These are phyloP conservation scores for Apis mellifera DNA, from an alignment of 1,140 invertebrate genomes.

Conservation along the genomic window DNA sequence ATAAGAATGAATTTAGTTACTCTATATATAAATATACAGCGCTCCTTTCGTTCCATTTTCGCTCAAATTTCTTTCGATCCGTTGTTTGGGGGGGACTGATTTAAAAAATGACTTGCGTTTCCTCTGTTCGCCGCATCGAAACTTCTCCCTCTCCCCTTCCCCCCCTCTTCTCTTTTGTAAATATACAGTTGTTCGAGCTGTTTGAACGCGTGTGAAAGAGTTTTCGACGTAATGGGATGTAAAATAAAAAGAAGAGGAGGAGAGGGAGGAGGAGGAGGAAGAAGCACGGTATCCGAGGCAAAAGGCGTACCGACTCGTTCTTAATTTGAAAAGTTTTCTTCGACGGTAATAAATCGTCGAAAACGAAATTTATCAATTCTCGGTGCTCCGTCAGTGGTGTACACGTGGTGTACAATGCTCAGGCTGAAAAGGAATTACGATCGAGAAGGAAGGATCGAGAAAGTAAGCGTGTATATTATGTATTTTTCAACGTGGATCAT, in stretches of 20 bases:
- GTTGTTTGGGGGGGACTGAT: background rate
- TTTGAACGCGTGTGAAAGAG: background rate
- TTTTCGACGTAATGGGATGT: background rate
- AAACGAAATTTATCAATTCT: constrained; percentile 23
- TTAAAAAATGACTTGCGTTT: constrained; percentile 11
- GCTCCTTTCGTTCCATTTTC: background rate
- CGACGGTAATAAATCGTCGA: background rate
- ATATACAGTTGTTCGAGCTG: background rate
- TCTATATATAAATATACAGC: no score
- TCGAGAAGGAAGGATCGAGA: constrained; percentile 7
- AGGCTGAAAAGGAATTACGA: constrained; percentile 4
- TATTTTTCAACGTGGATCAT: constrained; percentile 25
- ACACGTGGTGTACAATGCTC: background rate
- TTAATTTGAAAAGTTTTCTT: background rate
- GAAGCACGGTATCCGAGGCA: background rate
- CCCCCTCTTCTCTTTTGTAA: background rate
- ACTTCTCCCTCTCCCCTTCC: background rate
- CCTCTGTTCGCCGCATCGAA: background rate
- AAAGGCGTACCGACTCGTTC: background rate
- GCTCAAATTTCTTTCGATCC: no score
- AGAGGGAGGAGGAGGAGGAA: no score
- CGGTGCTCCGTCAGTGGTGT: background rate
- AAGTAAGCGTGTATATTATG: background rate
- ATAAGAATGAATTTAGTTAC: no score
- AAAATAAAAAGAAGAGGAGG: background rate